These are phyloP conservation scores for Scaptodrosophila latifasciaeformis DNA, from an alignment of 2,888 invertebrate species.

Conservation along the genomic window DNA sequence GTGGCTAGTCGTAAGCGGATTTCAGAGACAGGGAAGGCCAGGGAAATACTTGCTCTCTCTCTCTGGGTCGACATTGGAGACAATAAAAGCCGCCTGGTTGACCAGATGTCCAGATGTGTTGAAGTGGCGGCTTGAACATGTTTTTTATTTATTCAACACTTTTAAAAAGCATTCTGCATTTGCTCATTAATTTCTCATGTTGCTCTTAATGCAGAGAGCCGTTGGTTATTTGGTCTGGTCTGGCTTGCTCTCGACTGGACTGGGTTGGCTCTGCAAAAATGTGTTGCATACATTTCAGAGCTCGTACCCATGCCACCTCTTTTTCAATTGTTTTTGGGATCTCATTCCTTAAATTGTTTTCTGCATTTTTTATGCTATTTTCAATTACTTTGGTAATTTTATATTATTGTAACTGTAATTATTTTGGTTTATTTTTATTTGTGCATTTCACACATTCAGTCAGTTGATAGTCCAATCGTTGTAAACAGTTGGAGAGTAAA, in stretches of 20 bases:
- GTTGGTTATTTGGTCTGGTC: too few relatives aligned
- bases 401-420: constrained; percentile 71
- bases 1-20: background rate
- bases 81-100: background rate
- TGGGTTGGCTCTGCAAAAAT: too few relatives aligned
- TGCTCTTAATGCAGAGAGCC: constrained; percentile 49
- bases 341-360: too few relatives aligned
- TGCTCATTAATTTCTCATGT: constrained; percentile 66
- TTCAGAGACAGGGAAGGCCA: too few relatives aligned
- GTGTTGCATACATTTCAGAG: constrained; percentile 7
- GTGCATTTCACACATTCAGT: constrained; percentile 10
- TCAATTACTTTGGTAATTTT: constrained; percentile 69
- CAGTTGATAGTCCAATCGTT: background rate
- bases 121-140: background rate
- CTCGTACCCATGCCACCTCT: background rate
- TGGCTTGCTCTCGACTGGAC: too few relatives aligned
- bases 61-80: background rate
- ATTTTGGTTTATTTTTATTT: constrained; percentile 36
- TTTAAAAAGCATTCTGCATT: constrained; percentile 64
- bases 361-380: constrained; percentile 41
- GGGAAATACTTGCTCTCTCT: too few relatives aligned
- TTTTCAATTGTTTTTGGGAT: constrained; percentile 21
- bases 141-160: constrained; percentile 66
- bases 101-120: background rate
- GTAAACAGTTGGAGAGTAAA: constrained; percentile 33